A percentile compares a stretch with the other conserved stretches of the same genome.
phyloP scores from a whole-genome alignment of 2,888 invertebrate genomes.

The Metalampra italica region DNA sequence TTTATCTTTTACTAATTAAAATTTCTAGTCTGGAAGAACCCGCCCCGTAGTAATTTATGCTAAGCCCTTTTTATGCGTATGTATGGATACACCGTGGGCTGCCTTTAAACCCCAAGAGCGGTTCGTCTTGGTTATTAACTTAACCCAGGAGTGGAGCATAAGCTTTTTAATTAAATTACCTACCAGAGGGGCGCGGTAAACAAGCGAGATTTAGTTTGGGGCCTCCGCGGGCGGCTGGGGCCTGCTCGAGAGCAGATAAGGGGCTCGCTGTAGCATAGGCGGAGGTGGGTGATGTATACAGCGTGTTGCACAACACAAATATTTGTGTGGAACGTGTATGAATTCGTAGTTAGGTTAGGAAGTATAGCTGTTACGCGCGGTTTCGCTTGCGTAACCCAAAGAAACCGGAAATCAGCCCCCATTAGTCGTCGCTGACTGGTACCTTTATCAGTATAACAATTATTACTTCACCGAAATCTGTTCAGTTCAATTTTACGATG shows the following conservation, averaged over 20 bases:
- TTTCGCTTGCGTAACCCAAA: slow-evolving; percentile 12
- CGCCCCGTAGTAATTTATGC: neutral
- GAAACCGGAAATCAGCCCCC: no score
- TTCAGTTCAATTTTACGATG: no score
- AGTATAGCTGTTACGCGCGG: slow-evolving; percentile 44
- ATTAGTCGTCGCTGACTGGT: no score
- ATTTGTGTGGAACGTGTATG: slow-evolving; percentile 35
- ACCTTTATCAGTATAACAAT: no score
- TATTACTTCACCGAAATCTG: no score
- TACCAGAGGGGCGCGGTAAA: slow-evolving; percentile 48
- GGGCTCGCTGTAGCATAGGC: slow-evolving; percentile 35
- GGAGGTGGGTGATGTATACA: slow-evolving; percentile 46
- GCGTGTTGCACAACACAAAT: slow-evolving; percentile 55
- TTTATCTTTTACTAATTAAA: no score
- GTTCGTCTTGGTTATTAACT: neutral
- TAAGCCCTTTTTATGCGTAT: no score
- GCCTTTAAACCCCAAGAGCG: neutral
- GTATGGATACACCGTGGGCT: neutral
- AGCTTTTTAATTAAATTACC: slow-evolving; percentile 57
- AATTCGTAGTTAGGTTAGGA: neutral
- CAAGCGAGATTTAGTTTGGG: slow-evolving; percentile 47
- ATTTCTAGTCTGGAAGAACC: neutral
- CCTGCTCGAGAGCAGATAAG: slow-evolving; percentile 57
- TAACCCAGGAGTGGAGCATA: slow-evolving; percentile 13
- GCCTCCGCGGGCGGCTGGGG: slow-evolving; percentile 19